A percentile compares a stretch with the other conserved stretches of the same genome.
phyloP scores from a whole-genome alignment of 2,888 invertebrate species.

The Antheraea assamensis region DNA sequence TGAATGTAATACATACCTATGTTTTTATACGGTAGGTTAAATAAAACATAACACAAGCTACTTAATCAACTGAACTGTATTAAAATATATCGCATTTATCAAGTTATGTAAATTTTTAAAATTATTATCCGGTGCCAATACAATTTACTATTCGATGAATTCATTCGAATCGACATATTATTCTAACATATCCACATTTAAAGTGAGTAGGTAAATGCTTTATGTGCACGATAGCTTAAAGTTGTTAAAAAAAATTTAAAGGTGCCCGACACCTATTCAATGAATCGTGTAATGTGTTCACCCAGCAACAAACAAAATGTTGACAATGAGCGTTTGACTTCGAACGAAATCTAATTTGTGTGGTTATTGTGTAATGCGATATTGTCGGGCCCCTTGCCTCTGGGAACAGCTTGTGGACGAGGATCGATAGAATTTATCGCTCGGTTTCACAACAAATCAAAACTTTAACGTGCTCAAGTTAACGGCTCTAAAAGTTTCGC shows the following conservation, averaged over 20 bases:
- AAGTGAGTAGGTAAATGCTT: background rate
- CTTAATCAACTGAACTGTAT: background rate
- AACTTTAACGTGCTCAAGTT: constrained; percentile 76
- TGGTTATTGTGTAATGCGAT: constrained; percentile 79
- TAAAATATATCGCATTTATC: background rate
- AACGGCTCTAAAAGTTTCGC: constrained; percentile 59
- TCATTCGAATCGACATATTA: background rate
- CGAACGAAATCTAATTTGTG: constrained; percentile 81
- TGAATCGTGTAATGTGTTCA: constrained; percentile 71
- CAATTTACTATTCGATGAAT: background rate
- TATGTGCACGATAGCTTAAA: background rate
- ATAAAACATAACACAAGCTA: background rate
- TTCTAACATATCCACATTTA: background rate
- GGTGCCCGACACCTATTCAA: constrained; percentile 65
- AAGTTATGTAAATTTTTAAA: background rate
- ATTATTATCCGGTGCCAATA: background rate
- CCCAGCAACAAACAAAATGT: constrained; percentile 71
- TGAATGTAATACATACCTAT: background rate
- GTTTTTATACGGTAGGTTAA: background rate
- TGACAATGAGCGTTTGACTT: constrained; percentile 79
- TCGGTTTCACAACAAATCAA: constrained; percentile 81
- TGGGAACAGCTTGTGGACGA: constrained; percentile 55
- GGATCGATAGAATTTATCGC: constrained; percentile 71
- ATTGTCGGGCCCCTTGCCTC: constrained; percentile 58
- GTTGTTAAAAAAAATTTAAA: constrained; percentile 14